Base-by-base conservation (phyloP, 2,113 vertebrate genomes). In the Esox niger region DNA sequence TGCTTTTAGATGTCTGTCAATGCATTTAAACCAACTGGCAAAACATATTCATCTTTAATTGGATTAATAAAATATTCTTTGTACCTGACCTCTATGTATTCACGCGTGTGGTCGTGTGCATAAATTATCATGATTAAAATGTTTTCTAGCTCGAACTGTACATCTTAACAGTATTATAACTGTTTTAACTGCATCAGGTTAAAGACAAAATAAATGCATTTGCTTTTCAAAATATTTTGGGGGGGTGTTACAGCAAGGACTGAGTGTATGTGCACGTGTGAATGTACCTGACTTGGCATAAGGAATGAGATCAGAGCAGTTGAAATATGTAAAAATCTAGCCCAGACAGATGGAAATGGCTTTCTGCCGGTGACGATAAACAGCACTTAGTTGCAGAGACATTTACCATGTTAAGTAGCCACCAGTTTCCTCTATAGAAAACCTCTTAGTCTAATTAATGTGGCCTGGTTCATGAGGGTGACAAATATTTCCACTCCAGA, bases 321-420 rank as follows among this genome's bases (percentile, higher is more conserved):
- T 13, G 26, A 31, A 32, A 13, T 46, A 30, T 66, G 47, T 54
- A 31, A 60, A 23, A 23, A 26, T 62, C 56, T 27, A 57, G 65
- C 52, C 25, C 46, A 30, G 61, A 47, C 17, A 61, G 43, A 62
- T 59, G 59, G 68, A 30, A 49, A 38, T 30, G 13, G 11, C 27
- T 57, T 60, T 64, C 35, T 54, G 32, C 15, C 13, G 35, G 62
- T 55, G 56, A 69, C 46, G 52, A 20, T 55, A 31, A 38, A 52
- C 35, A 43, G 35, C 35, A 43, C 35, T 43, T 43, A 43, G 35
- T 43, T 21, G 47, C 47, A 52, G n/a, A 52, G 47, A 52, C 47
- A 2, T 52, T 52, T n/a, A 21, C 47, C 47, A 15, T 15, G 15
- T 43, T 43, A 15, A 15, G 35, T 43, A 43, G 35, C 35, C 35